These are phyloP conservation scores for Bryconaethiops microstoma DNA, from an alignment of 2,797 vertebrate genomes.

Conservation along the genomic window DNA sequence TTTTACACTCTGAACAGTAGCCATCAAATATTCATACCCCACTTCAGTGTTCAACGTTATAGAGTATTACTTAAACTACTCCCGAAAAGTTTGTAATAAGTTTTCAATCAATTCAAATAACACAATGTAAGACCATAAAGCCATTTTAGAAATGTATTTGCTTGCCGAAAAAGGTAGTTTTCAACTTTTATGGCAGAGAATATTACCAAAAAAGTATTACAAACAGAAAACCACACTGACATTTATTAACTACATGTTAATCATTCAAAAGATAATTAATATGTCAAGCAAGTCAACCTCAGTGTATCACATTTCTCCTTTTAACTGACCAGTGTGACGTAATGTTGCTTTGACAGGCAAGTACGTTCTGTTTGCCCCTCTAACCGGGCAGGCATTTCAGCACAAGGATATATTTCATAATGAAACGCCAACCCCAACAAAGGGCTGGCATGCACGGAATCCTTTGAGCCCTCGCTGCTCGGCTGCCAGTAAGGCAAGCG, in stretches of 20 bases:
- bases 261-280: background rate
- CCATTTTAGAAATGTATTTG: too few species aligned
- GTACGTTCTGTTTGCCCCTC: background rate
- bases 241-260: too few species aligned
- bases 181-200: too few species aligned
- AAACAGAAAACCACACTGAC: too few species aligned
- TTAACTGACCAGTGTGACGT: background rate
- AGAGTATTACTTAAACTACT: too few species aligned
- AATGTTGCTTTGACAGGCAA: background rate
- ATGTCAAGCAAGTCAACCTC: background rate
- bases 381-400: background rate
- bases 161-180: too few species aligned
- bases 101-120: too few species aligned
- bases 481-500: slow-evolving; percentile 5
- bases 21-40: too few species aligned
- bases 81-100: too few species aligned
- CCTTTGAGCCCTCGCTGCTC: slow-evolving; percentile 21
- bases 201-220: too few species aligned
- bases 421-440: slow-evolving; percentile 8
- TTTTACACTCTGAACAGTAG: background rate
- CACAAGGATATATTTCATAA: slow-evolving; percentile 16
- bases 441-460: background rate
- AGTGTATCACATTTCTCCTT: background rate
- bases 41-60: too few species aligned
- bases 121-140: too few species aligned